Percentiles rank a stretch among this genome's conserved stretches.
Evolutionary conservation across 2,113 vertebrate genomes (phyloP).

Genomic region (Isurus oxyrinchus): DNA sequence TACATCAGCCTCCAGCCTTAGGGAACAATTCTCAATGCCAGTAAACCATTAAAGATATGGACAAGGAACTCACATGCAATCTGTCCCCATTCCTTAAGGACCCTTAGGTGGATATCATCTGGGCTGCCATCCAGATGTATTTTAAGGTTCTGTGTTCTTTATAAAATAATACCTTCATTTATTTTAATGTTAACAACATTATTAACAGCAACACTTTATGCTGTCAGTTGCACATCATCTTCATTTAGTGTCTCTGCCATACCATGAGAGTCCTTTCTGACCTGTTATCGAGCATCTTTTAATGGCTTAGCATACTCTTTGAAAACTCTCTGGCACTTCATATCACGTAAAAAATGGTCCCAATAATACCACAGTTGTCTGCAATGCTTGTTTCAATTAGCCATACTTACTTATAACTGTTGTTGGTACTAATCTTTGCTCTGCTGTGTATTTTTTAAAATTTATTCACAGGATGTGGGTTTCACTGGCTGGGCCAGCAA

Average conservation of each 20-base stretch:
- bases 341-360: not conserved
- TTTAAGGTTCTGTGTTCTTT: not conserved
- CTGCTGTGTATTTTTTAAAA: not conserved
- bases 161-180: not conserved
- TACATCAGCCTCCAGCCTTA: not conserved
- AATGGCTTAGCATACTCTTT: not conserved
- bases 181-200: not conserved
- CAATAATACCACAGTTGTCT: not conserved
- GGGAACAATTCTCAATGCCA: not conserved
- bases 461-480: too few species aligned
- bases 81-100: not conserved
- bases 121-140: not conserved
- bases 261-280: not conserved
- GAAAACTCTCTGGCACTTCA: not conserved
- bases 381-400: not conserved
- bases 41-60: not conserved
- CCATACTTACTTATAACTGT: not conserved
- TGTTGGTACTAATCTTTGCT: not conserved
- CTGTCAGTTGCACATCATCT: not conserved
- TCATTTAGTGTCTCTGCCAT: not conserved
- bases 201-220: not conserved
- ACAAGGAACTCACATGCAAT: not conserved
- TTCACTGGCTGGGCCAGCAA: too few species aligned
- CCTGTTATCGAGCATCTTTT: not conserved
- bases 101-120: not conserved